These are phyloP conservation scores for Sebastes cheni DNA, from an alignment of 2,797 vertebrate species.

Conservation along the genomic window DNA sequence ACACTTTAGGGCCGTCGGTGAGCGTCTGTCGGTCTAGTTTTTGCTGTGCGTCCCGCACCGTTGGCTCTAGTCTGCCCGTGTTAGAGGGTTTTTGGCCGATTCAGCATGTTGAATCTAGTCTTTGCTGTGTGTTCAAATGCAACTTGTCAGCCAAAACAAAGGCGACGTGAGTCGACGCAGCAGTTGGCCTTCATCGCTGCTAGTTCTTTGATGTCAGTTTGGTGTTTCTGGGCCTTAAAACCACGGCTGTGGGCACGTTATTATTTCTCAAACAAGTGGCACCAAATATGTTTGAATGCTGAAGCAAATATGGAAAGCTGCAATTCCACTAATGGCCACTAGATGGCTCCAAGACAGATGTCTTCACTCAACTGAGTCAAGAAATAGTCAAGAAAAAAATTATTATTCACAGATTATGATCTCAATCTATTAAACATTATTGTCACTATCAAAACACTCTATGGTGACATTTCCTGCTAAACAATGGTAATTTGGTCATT, in stretches of 20 bases:
- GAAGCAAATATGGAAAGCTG: neutral
- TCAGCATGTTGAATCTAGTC: too few species aligned
- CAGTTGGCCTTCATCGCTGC: too few species aligned
- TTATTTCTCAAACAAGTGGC: neutral
- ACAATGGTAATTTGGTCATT: too few species aligned
- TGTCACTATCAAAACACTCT: neutral
- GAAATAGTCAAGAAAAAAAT: neutral
- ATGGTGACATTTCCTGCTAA: neutral
- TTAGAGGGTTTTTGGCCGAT: too few species aligned
- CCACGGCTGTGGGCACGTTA: neutral
- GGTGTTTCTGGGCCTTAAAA: too few species aligned
- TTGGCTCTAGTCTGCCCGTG: too few species aligned
- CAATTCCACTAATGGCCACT: neutral
- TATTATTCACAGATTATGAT: neutral
- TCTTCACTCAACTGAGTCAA: neutral
- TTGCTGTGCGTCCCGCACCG: rapidly evolving
- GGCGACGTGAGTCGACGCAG: too few species aligned
- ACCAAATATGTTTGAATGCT: neutral
- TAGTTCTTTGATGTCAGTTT: too few species aligned
- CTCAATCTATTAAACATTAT: neutral
- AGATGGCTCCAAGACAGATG: neutral
- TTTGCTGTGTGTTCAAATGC: too few species aligned
- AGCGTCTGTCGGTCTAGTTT: too few species aligned
- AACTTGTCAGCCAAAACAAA: too few species aligned
- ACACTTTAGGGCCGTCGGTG: too few species aligned